phyloP scores from a whole-genome alignment of 2,888 invertebrate genomes.

The Neoitamus cyanurus region DNA sequence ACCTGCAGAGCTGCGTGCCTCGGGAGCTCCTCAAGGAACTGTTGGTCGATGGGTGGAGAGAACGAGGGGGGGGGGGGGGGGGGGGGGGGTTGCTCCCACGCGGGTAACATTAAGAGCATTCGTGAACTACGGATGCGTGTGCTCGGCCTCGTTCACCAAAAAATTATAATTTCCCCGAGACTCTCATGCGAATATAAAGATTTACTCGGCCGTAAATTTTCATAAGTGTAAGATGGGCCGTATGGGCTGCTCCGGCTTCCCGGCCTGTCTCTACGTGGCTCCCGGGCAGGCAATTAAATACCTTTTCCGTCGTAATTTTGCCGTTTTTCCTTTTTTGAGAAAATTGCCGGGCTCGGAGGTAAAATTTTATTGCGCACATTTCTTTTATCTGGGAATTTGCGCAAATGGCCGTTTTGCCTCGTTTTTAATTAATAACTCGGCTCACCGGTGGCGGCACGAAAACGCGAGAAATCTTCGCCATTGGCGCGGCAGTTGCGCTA shows the following conservation, averaged over 20 bases:
- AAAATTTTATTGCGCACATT: conserved; percentile 21
- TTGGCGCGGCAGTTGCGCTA: background rate
- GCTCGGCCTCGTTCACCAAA: conserved; percentile 12
- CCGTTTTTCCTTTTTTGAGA: background rate
- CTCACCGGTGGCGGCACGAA: background rate
- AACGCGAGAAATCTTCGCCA: background rate
- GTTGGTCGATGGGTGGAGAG: background rate
- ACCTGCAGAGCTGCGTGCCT: background rate
- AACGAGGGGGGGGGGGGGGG: background rate
- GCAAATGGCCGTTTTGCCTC: background rate
- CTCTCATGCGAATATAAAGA: conserved; percentile 37
- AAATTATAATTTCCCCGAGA: conserved; percentile 36
- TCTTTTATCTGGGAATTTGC: background rate
- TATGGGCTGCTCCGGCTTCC: conserved; percentile 12
- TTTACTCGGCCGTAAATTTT: conserved; percentile 35
- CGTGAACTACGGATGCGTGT: background rate
- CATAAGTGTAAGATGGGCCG: conserved; percentile 25
- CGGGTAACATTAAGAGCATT: conserved; percentile 1
- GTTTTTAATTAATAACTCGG: background rate
- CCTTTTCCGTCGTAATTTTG: conserved; percentile 14
- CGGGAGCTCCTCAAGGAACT: background rate
- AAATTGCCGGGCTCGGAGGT: background rate
- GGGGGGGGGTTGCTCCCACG: background rate
- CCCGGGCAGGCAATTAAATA: conserved; percentile 10
- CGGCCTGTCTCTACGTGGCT: background rate